A percentile compares a stretch with the other conserved stretches of the same genome.
phyloP scores from a whole-genome alignment of 1,140 invertebrate species.

The Drosophila nigromelanica region DNA sequence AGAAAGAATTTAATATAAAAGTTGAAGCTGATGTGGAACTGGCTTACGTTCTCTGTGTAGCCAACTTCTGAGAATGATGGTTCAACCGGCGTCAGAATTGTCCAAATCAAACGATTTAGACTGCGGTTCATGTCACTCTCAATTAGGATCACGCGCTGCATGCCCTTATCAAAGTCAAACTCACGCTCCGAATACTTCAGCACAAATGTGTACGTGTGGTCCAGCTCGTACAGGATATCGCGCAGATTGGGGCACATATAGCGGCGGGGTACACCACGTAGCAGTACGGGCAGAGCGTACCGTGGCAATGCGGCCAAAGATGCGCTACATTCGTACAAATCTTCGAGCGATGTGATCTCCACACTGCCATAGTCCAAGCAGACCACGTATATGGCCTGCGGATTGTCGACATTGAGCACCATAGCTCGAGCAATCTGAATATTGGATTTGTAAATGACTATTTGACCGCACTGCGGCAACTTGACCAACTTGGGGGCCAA shows the following conservation, averaged over 20 bases:
- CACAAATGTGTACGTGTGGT: constrained; percentile 36
- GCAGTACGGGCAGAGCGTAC: constrained; percentile 60
- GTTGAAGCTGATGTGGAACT: neutral
- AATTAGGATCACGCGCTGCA: constrained; percentile 58
- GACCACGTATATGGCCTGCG: constrained; percentile 53
- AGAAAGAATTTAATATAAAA: constrained; percentile 1
- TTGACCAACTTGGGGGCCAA: constrained; percentile 22
- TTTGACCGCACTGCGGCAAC: constrained; percentile 55
- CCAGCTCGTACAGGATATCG: constrained; percentile 54
- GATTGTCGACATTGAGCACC: constrained; percentile 57
- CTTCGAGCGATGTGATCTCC: constrained; percentile 45
- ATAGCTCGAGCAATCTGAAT: constrained; percentile 56
- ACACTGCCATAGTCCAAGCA: constrained; percentile 74
- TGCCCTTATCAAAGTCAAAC: constrained; percentile 30
- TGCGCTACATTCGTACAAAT: constrained; percentile 51
- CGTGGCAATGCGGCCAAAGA: constrained; percentile 43
- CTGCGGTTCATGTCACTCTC: constrained; percentile 48
- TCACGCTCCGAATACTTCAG: constrained; percentile 52
- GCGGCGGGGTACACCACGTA: constrained; percentile 57
- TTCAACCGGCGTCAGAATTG: constrained; percentile 46
- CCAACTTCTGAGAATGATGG: constrained; percentile 32
- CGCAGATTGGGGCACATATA: constrained; percentile 55
- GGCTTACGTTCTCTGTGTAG: constrained; percentile 49
- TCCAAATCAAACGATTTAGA: constrained; percentile 63
- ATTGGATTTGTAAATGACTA: constrained; percentile 59